These are phyloP conservation scores for Lycia hirtaria DNA, from an alignment of 2,888 invertebrate genomes.

Conservation along the genomic window DNA sequence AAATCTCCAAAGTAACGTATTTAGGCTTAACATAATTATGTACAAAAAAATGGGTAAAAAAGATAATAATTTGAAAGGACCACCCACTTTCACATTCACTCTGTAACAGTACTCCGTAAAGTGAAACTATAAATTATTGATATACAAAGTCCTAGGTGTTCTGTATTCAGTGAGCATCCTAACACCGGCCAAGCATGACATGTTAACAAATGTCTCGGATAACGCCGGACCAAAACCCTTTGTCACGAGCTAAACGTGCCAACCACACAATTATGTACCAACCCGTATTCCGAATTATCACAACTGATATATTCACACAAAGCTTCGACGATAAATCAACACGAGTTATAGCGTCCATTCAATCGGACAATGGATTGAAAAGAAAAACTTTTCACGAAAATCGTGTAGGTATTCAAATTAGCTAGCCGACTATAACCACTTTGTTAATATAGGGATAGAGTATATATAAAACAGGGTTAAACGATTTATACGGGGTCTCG, in stretches of 20 bases:
- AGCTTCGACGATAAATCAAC: constrained; percentile 18
- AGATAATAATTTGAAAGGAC: too few species aligned
- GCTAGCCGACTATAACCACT: constrained; percentile 1
- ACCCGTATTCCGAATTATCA: constrained; percentile 14
- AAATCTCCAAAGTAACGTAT: too few species aligned
- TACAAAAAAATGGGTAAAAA: too few species aligned
- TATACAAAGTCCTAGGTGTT: background rate
- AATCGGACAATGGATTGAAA: constrained; percentile 10
- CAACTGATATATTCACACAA: constrained; percentile 19
- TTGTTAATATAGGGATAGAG: constrained; percentile 20
- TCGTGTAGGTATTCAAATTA: constrained; percentile 16
- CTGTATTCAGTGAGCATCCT: constrained; percentile 5
- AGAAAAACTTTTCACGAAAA: background rate
- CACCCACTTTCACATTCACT: too few species aligned
- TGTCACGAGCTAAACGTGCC: constrained; percentile 7
- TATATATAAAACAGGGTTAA: constrained; percentile 22
- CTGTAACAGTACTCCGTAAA: too few species aligned
- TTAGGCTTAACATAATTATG: too few species aligned
- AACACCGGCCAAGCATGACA: constrained; percentile 9
- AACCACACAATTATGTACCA: constrained; percentile 17
- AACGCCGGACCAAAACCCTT: constrained; percentile 19
- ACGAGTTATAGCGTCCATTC: constrained; percentile 6
- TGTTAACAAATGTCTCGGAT: constrained; percentile 26
- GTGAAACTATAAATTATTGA: background rate
- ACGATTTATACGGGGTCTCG: constrained; percentile 24